These are phyloP conservation scores for Mimumesa dahlbomi DNA, from an alignment of 2,888 invertebrate species.

Conservation along the genomic window DNA sequence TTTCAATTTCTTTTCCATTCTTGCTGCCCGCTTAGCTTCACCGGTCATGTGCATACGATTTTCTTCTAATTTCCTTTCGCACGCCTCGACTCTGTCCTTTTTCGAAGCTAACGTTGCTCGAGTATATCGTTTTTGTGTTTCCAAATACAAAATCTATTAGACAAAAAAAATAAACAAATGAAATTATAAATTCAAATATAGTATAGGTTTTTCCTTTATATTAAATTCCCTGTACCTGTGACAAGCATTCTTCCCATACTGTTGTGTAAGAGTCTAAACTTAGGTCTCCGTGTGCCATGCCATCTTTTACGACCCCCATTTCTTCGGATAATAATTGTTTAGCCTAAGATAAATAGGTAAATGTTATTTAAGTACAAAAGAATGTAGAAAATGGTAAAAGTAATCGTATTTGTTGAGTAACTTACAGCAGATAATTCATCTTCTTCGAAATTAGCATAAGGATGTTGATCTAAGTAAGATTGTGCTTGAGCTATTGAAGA, in stretches of 20 bases:
- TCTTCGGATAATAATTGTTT: slow-evolving; percentile 87
- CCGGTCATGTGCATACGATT: slow-evolving; percentile 98
- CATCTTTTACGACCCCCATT: slow-evolving; percentile 93
- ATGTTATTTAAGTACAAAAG: too few relatives aligned
- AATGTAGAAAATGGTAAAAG: too few relatives aligned
- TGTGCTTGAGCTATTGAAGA: slow-evolving; percentile 84
- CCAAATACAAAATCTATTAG: slow-evolving; percentile 90
- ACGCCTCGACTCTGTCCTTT: slow-evolving; percentile 96
- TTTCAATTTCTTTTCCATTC: slow-evolving; percentile 98
- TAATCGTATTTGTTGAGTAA: too few relatives aligned
- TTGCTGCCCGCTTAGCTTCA: slow-evolving; percentile 97
- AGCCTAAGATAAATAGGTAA: slow-evolving; percentile 81
- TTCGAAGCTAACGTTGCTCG: slow-evolving; percentile 97
- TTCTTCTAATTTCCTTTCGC: slow-evolving; percentile 94
- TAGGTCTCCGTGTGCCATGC: slow-evolving; percentile 97
- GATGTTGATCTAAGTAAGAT: slow-evolving; percentile 92
- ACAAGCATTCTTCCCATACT: slow-evolving; percentile 98
- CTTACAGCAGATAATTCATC: slow-evolving; percentile 84
- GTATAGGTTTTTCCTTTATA: too few relatives aligned
- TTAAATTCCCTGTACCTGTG: too few relatives aligned
- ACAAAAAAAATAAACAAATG: too few relatives aligned
- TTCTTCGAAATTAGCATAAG: slow-evolving; percentile 87
- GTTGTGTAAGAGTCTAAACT: slow-evolving; percentile 95
- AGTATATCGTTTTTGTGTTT: slow-evolving; percentile 95
- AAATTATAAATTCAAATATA: too few relatives aligned